phyloP scores from a whole-genome alignment of 2,888 invertebrate species.

The Aphidoletes aphidimyza region DNA sequence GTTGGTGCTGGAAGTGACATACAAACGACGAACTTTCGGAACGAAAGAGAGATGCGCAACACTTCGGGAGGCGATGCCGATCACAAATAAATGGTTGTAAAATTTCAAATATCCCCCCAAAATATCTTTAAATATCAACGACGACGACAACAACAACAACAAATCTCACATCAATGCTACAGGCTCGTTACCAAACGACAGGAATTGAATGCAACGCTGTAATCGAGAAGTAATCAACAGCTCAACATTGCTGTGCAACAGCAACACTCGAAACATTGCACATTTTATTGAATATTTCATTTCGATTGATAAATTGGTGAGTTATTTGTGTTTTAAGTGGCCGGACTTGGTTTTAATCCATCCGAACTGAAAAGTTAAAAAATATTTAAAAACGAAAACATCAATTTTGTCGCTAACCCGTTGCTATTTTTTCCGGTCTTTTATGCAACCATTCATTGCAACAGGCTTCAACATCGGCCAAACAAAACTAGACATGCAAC shows the following conservation, averaged over 20 bases:
- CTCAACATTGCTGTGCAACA: constrained; percentile 28
- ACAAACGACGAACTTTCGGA: no score
- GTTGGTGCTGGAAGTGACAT: no score
- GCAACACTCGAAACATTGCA: constrained; percentile 2
- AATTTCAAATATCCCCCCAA: no score
- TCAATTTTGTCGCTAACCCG: background rate
- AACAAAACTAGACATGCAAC: constrained; percentile 52
- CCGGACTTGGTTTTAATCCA: no score
- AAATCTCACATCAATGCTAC: background rate
- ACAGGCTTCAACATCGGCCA: constrained; percentile 39
- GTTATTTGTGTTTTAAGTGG: no score
- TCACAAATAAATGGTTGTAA: no score
- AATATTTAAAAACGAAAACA: no score
- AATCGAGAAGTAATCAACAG: constrained; percentile 20
- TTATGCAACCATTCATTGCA: background rate
- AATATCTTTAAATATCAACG: no score
- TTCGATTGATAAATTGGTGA: constrained; percentile 34
- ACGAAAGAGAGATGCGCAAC: no score
- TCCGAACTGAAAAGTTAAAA: no score
- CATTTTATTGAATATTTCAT: constrained; percentile 26
- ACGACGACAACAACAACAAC: background rate
- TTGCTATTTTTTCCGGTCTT: background rate
- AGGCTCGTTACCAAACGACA: background rate
- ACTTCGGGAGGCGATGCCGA: no score
- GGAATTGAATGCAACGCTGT: constrained; percentile 49